These are phyloP conservation scores for Sphaeridia pumilis DNA, from an alignment of 2,888 invertebrate genomes.

Conservation along the genomic window DNA sequence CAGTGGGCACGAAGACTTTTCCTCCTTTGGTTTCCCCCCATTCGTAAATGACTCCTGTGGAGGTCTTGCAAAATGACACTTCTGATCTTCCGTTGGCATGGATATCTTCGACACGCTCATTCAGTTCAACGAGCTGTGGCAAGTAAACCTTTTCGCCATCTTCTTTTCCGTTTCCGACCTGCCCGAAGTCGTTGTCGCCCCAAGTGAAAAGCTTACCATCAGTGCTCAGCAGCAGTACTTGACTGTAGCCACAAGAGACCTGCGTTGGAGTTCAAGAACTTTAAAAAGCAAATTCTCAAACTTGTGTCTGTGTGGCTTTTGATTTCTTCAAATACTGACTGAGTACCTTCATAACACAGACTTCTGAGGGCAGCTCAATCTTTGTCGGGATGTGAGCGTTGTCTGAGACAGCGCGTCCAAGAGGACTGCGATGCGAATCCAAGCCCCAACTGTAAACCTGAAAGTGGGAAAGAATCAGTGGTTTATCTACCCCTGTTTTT, in stretches of 20 bases:
- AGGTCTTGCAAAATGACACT: no score
- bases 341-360: neutral
- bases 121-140: no score
- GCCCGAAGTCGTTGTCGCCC: neutral
- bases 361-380: neutral
- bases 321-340: neutral
- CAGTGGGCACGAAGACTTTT: no score
- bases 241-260: neutral
- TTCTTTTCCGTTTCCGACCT: neutral
- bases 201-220: neutral
- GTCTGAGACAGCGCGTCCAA: neutral
- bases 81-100: no score
- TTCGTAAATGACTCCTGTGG: no score
- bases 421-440: neutral
- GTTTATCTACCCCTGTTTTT: neutral
- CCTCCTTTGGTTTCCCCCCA: no score
- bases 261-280: no score
- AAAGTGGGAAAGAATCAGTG: neutral
- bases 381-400: no score
- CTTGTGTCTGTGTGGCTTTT: neutral
- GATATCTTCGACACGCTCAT: no score
- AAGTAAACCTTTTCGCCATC: no score
- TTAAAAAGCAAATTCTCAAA: no score
- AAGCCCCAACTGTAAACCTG: neutral
- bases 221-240: neutral